Base-by-base conservation (phyloP, 1,140 invertebrate genomes). In the Bombus soroeensis region DNA sequence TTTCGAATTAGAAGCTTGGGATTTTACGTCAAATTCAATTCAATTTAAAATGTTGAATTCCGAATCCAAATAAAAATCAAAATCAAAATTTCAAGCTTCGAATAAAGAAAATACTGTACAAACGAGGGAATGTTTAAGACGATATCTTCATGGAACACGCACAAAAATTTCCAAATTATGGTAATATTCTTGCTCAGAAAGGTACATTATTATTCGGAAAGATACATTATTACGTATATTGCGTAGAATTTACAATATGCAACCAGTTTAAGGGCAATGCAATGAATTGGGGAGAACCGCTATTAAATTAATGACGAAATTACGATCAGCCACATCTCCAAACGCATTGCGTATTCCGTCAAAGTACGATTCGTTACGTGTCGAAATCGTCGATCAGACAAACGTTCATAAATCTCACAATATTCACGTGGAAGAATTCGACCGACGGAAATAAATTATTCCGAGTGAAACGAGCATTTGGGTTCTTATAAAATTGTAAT, bases 281-380 rank as follows among this genome's bases (percentile, higher is more conserved):
- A n/a, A 64, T 64, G 47, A 75, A 82, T 82, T 39, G 25, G 1
- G n/a, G n/a, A 32, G 18, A 25, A 2, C n/a, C 28, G 22, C 70
- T 41, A 73, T 82, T 59, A 57, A 82, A 82, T 64, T 74, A 74
- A 82, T 82, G 74, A 82, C 53, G 71, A 74, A 73, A 82, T 82
- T 82, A 47, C 81, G 70, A 75, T 82, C 80, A 43, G 2, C n/a
- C 53, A 15, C 43, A 28, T 13, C 80, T 43, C 3, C 9, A 22
- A 6, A 22, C 57, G 57, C 81, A 75, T 82, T 75, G 70, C 59
- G 70, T 81, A 81, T 81, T 81, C 80, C 39, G 39, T 32, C 22
- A 73, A 43, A 34, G 70, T 43, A 4, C n/a, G 18, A 53, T 53
- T 82, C 9, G 57, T 75, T 64, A 37, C 18, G n/a, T 6, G 37